Conservation (phyloP, 2,888 invertebrate genomes). For the Watsonalla cultraria region DNA sequence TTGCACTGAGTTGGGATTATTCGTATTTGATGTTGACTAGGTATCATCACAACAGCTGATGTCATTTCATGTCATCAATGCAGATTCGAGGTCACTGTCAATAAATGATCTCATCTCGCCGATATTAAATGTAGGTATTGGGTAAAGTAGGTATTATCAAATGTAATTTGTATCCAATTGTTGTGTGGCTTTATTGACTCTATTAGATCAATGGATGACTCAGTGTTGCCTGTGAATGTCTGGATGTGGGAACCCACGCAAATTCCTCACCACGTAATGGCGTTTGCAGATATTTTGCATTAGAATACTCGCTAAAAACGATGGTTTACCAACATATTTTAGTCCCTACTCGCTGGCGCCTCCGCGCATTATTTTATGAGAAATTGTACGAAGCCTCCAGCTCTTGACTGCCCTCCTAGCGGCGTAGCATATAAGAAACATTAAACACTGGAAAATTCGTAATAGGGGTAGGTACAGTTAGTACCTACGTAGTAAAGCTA, state of each 20-base stretch:
- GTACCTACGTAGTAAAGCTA: too few species aligned
- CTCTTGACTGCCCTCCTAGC: too few species aligned
- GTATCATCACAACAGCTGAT: slow-evolving; percentile 50
- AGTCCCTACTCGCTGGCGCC: too few species aligned
- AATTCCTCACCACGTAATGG: not conserved
- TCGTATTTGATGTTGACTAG: slow-evolving; percentile 45
- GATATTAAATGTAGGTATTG: slow-evolving; percentile 35
- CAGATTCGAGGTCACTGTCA: slow-evolving; percentile 68
- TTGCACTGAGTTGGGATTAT: slow-evolving; percentile 11
- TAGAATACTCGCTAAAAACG: too few species aligned
- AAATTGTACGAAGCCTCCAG: too few species aligned
- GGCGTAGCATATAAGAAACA: too few species aligned
- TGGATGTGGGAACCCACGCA: not conserved
- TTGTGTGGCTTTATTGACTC: slow-evolving; percentile 9
- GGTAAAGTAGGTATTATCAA: slow-evolving; percentile 35
- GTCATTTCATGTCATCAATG: slow-evolving; percentile 55
- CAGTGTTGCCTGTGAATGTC: not conserved
- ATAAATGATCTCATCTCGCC: slow-evolving; percentile 73
- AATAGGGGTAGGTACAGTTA: too few species aligned
- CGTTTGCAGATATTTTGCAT: not conserved
- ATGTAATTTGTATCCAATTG: slow-evolving; percentile 48
- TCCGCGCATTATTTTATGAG: too few species aligned
- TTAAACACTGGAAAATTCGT: too few species aligned
- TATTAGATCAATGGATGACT: not conserved
- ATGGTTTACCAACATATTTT: too few species aligned